A percentile compares a stretch with the other conserved stretches of the same genome.
These are phyloP conservation scores for Hozukius guyotensis DNA, from an alignment of 2,797 vertebrate genomes.

Conservation along the genomic window DNA sequence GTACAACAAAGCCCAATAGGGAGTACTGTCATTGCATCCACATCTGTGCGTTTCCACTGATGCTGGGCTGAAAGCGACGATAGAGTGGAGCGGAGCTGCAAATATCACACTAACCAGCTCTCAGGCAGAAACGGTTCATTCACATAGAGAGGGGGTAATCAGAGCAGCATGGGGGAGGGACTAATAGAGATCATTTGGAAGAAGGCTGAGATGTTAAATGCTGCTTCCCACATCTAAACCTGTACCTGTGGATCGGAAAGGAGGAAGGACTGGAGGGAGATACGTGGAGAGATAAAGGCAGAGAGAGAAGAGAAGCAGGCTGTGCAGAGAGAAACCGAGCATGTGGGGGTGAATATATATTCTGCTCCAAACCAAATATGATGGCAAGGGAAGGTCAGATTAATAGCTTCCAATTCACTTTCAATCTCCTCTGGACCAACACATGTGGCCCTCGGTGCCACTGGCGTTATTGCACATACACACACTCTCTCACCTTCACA, in stretches of 20 bases:
- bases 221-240: constrained; percentile 3
- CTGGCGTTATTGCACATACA: constrained; percentile 18
- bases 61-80: constrained; percentile 5
- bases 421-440: constrained; percentile 65
- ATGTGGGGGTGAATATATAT: constrained; percentile 4
- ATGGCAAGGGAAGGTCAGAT: constrained; percentile 53
- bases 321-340: constrained; percentile 1
- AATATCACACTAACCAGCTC: constrained; percentile 28
- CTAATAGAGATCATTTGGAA: constrained; percentile 24
- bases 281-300: neutral
- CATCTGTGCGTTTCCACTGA: constrained; percentile 35
- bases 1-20: constrained; percentile 41
- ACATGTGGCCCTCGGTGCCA: constrained; percentile 53
- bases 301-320: neutral
- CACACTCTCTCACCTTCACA: neutral
- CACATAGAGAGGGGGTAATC: constrained; percentile 20
- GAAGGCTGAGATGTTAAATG: constrained; percentile 16
- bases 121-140: constrained; percentile 6
- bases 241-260: constrained; percentile 6
- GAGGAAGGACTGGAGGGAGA: neutral
- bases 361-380: constrained; percentile 46
- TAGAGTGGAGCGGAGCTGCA: neutral
- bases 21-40: constrained; percentile 10
- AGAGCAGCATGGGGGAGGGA: constrained; percentile 5
- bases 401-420: constrained; percentile 71